Conservation (phyloP, 2,797 vertebrate genomes). For the Gymnodraco acuticeps region DNA sequence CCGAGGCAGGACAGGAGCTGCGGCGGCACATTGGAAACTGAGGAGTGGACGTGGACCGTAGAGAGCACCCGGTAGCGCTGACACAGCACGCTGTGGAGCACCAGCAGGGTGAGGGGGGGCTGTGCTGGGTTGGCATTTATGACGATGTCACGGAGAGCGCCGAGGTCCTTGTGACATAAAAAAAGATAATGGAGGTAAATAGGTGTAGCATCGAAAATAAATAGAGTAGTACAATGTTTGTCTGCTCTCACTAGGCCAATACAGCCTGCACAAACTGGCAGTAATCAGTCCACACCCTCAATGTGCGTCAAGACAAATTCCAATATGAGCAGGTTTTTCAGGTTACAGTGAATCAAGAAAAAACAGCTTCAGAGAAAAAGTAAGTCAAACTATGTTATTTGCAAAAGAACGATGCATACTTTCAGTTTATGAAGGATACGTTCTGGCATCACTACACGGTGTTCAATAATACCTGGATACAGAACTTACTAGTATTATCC, state of each 20-base stretch:
- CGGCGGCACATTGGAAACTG: slow-evolving; percentile 85
- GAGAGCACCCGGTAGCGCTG: slow-evolving; percentile 91
- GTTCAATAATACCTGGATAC: background rate
- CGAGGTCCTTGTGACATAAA: slow-evolving; percentile 86
- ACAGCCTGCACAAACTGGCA: background rate
- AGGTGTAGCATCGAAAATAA: background rate
- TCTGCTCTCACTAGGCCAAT: background rate
- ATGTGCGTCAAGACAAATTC: slow-evolving; percentile 11
- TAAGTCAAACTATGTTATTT: background rate
- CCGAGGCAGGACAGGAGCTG: slow-evolving; percentile 93
- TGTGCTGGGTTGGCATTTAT: slow-evolving; percentile 93
- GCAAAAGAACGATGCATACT: background rate
- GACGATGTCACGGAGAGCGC: slow-evolving; percentile 94
- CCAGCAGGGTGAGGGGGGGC: slow-evolving; percentile 91
- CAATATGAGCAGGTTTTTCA: slow-evolving; percentile 16
- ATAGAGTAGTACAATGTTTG: background rate
- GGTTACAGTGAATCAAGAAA: background rate
- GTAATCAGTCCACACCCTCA: slow-evolving; percentile 3
- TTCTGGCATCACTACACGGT: background rate
- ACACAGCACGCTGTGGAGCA: slow-evolving; percentile 92
- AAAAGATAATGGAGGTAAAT: slow-evolving; percentile 4
- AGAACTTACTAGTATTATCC: background rate
- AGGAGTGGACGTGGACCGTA: slow-evolving; percentile 93
- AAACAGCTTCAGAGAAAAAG: background rate
- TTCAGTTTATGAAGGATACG: background rate